Percentiles rank a stretch among this genome's conserved stretches.
These are phyloP conservation scores for Idaea straminata DNA, from an alignment of 2,888 invertebrate species.

Conservation along the genomic window DNA sequence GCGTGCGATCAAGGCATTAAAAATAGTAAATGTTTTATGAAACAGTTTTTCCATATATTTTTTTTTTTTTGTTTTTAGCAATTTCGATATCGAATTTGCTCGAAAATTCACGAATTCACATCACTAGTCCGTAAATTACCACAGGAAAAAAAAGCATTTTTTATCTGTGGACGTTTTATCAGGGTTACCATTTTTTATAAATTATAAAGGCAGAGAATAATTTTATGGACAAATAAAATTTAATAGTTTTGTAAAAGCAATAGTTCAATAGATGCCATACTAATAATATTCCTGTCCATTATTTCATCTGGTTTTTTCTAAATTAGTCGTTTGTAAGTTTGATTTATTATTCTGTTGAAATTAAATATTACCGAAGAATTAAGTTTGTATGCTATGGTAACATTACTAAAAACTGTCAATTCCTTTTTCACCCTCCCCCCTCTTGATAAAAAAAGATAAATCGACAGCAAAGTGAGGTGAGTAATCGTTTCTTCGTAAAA, in stretches of 20 bases:
- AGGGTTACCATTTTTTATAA: background rate
- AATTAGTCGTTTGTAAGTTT: too few relatives aligned
- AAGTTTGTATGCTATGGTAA: background rate
- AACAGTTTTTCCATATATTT: too few relatives aligned
- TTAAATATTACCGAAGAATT: background rate
- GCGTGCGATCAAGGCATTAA: too few relatives aligned
- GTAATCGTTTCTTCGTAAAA: background rate
- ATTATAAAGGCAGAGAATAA: background rate
- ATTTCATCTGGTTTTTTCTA: too few relatives aligned
- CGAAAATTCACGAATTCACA: background rate
- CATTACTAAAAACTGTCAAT: background rate
- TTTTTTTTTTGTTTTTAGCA: too few relatives aligned
- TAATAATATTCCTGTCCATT: too few relatives aligned
- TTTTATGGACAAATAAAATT: background rate
- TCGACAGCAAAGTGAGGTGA: background rate
- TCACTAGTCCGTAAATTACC: background rate
- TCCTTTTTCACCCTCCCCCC: background rate
- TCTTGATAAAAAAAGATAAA: background rate
- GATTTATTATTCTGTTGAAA: background rate
- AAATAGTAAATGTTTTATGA: too few relatives aligned
- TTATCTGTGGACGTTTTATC: background rate
- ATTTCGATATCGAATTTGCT: background rate
- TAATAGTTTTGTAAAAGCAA: background rate
- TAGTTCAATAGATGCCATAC: too few relatives aligned
- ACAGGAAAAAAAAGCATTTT: background rate